Conservation (phyloP, 2,113 vertebrate genomes). For the Spilogale gracilis region DNA sequence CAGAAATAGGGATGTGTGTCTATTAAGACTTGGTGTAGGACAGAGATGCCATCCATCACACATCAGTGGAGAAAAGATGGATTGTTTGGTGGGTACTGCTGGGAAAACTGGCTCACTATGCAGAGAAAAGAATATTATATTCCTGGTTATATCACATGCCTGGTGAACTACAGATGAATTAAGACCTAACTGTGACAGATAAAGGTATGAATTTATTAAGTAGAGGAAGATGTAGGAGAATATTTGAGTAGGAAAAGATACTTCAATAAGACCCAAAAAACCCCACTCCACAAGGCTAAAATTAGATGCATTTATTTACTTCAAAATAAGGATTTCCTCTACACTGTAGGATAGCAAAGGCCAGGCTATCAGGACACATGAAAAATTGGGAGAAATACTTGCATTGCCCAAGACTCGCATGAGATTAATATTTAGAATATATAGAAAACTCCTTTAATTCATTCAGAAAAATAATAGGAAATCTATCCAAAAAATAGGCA, state of each 20-base stretch:
- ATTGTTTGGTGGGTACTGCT: background rate
- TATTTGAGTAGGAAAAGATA: slow-evolving; percentile 15
- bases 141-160: background rate
- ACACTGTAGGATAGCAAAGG: background rate
- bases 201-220: slow-evolving; percentile 24
- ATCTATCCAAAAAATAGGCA: slow-evolving; percentile 11
- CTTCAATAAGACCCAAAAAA: background rate
- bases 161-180: background rate
- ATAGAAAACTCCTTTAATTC: background rate
- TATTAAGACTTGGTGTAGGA: background rate
- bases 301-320: background rate
- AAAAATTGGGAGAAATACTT: background rate
- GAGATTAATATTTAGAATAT: slow-evolving; percentile 16
- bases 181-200: background rate
- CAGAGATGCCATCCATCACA: background rate
- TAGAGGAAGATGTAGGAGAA: background rate
- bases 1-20: slow-evolving; percentile 4
- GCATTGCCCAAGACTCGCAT: background rate
- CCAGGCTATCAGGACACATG: background rate
- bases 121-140: background rate
- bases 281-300: background rate
- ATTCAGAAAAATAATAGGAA: slow-evolving; percentile 28
- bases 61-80: background rate
- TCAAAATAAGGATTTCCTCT: background rate
- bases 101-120: background rate